Base-by-base conservation (phyloP, 2,113 vertebrate species). In the Megalops atlanticus region DNA sequence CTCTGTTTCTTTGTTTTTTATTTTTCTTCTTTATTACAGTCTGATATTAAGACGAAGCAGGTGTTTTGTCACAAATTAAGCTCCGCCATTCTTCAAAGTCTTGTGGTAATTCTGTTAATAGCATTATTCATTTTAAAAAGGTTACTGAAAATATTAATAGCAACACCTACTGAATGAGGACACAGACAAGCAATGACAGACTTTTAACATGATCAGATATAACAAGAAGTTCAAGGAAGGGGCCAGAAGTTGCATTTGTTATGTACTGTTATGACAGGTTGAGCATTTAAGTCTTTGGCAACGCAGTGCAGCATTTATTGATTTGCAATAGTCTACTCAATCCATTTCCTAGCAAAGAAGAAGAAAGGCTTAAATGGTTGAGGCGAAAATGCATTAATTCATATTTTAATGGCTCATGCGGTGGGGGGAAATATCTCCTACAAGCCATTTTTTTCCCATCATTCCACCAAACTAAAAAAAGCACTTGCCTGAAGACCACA, bases 161-260 rank as follows among this genome's bases (percentile, higher is more conserved):
- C n/a, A n/a, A n/a, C n/a, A n/a, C n/a, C n/a, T n/a, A n/a, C n/a
- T n/a, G n/a, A n/a, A n/a, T 49, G 5, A 49, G 18, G 47, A 49
- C 18, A 14, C 18, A 49, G 5, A 15, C 18, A 49, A 15, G 12
- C 83, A 87, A 81, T 88, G 89, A 87, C 85, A 89, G 88, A 87
- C 88, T 89, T 91, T 90, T 86, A 90, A 82, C 87, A 78, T 89
- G 88, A 85, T 85, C 84, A 88, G 86, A 88, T 80, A 87, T 88
- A 86, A 87, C 85, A 85, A 77, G 74, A 80, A 85, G 80, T 73
- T 81, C 84, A 33, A 77, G 85, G 86, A 85, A 80, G 58, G 82
- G 87, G 76, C 85, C 76, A 2, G 80, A 86, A 85, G 85, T 82
- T 81, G 82, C 80, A 35, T 82, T 82, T 76, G 54, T 83, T 80